Evolutionary conservation across 2,113 vertebrate genomes (phyloP).

Genomic region (Salvelinus namaycush): DNA sequence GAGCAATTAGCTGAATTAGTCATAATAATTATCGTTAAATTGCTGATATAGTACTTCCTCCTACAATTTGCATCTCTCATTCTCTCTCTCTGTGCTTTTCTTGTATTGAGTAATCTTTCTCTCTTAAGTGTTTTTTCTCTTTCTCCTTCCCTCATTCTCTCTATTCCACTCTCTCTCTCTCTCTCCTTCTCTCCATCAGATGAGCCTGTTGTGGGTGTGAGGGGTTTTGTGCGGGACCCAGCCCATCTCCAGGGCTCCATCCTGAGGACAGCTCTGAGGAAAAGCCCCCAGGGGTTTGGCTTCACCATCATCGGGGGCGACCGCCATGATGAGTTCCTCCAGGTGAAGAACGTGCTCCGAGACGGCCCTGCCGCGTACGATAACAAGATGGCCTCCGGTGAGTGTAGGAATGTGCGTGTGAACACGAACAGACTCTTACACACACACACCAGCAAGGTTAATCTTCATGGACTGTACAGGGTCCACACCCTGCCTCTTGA

Average conservation of each 20-base stretch:
- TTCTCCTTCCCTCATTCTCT: not conserved
- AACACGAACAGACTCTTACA: not conserved
- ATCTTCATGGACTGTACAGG: conserved; percentile 7
- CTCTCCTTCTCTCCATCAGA: conserved; percentile 55
- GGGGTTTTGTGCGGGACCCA: conserved; percentile 89
- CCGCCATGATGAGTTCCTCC: conserved; percentile 94
- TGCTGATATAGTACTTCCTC: not conserved
- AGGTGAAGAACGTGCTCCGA: conserved; percentile 94
- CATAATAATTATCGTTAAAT: conserved; percentile 8
- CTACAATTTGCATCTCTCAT: not conserved
- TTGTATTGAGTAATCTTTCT: not conserved
- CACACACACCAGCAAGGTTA: conserved; percentile 4
- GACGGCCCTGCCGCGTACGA: conserved; percentile 94
- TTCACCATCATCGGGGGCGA: conserved; percentile 99
- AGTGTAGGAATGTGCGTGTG: not conserved
- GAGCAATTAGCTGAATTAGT: not conserved
- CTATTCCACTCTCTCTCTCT: not conserved
- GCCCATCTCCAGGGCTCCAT: conserved; percentile 87
- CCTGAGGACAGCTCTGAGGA: conserved; percentile 84
- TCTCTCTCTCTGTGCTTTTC: not conserved
- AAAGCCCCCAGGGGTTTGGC: conserved; percentile 93
- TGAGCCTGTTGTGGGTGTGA: conserved; percentile 61
- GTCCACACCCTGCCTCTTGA: conserved; percentile 9
- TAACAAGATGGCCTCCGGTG: conserved; percentile 93
- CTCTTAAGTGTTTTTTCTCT: not conserved